Evolutionary conservation across 2,797 vertebrate genomes (phyloP).

Genomic region (Sternotherus odoratus): DNA sequence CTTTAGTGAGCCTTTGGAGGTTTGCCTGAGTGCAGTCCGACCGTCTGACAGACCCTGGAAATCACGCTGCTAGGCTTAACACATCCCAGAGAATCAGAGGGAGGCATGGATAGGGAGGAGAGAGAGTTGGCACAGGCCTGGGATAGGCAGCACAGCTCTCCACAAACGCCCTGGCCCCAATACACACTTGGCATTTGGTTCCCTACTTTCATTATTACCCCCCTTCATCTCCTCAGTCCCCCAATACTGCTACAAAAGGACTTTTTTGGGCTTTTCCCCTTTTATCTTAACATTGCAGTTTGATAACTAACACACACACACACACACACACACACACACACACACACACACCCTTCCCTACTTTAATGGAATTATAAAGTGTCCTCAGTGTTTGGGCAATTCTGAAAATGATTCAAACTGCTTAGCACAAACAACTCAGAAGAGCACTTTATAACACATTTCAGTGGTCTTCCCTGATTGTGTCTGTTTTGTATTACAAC

Average conservation of each 20-base stretch:
- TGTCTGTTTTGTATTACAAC: background rate
- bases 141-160: background rate
- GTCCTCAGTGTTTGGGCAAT: background rate
- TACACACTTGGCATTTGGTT: background rate
- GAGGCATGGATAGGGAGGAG: background rate
- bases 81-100: background rate
- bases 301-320: background rate
- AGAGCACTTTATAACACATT: background rate
- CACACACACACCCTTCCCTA: rapidly evolving
- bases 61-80: background rate
- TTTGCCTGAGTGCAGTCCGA: background rate
- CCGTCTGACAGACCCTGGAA: background rate
- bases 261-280: background rate
- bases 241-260: background rate
- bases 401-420: background rate
- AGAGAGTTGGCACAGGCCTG: background rate
- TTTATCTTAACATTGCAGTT: background rate
- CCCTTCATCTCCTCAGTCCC: background rate
- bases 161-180: background rate
- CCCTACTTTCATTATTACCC: background rate
- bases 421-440: background rate
- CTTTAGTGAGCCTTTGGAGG: background rate
- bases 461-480: background rate
- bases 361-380: background rate
- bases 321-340: rapidly evolving